These are phyloP conservation scores for Nipponia nippon DNA, from an alignment of 2,113 vertebrate species.

Conservation along the genomic window DNA sequence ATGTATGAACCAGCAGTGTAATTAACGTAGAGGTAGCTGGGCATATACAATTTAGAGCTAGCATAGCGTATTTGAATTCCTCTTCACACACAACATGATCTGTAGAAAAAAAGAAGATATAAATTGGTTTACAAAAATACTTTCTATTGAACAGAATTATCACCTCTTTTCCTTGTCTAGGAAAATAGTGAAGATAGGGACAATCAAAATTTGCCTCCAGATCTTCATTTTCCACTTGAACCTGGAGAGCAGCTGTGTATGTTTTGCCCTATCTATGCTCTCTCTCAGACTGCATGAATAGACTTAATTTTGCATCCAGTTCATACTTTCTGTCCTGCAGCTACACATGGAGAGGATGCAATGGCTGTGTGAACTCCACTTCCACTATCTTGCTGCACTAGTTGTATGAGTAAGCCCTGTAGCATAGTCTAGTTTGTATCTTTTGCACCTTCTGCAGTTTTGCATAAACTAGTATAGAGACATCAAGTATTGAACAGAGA, in stretches of 20 bases:
- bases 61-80: constrained; percentile 96
- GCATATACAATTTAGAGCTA: constrained; percentile 95
- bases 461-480: neutral
- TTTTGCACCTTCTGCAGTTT: neutral
- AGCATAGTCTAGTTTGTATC: neutral
- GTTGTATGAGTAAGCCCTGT: neutral
- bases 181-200: neutral
- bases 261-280: neutral
- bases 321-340: neutral
- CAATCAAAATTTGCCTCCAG: neutral
- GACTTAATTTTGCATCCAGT: neutral
- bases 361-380: neutral
- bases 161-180: neutral
- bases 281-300: neutral
- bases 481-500: neutral
- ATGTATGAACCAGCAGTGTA: constrained; percentile 94
- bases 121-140: neutral
- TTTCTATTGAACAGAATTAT: neutral
- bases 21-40: constrained; percentile 95
- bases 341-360: neutral
- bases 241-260: neutral
- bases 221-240: neutral
- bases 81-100: constrained; percentile 99
- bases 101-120: constrained; percentile 54
- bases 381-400: neutral